These are phyloP conservation scores for Orthosia cruda DNA, from an alignment of 2,888 invertebrate genomes.

Conservation along the genomic window DNA sequence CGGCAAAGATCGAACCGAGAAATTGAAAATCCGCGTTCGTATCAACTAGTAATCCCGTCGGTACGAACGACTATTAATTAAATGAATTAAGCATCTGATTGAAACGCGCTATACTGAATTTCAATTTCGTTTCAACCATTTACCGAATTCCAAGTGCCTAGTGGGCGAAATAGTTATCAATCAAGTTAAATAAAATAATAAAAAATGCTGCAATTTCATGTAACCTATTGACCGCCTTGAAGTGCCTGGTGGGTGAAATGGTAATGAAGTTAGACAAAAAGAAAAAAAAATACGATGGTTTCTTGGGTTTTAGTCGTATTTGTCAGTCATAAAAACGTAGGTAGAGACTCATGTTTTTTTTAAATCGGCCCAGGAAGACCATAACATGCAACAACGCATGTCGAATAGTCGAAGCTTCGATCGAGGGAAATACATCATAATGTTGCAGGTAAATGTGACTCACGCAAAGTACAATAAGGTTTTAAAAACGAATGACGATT, in stretches of 20 bases:
- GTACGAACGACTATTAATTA: not conserved
- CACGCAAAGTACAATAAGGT: constrained; percentile 57
- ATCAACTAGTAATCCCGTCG: not conserved
- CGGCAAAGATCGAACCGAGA: not conserved
- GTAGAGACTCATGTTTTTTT: constrained; percentile 5
- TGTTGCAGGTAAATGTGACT: constrained; percentile 42
- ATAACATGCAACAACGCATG: constrained; percentile 21
- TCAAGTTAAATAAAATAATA: not conserved
- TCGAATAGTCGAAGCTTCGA: constrained; percentile 11
- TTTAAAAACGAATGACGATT: constrained; percentile 50
- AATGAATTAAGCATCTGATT: not conserved
- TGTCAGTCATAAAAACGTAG: constrained; percentile 11
- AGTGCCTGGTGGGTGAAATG: constrained; percentile 6
- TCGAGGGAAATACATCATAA: constrained; percentile 20
- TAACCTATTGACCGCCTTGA: not conserved
- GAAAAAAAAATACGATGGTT: not conserved
- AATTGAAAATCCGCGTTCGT: no score
- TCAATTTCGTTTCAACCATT: constrained; percentile 4
- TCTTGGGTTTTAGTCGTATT: not conserved
- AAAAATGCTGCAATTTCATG: not conserved
- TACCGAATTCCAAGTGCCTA: not conserved
- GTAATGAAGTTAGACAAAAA: not conserved
- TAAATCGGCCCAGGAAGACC: constrained; percentile 19
- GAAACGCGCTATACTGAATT: not conserved
- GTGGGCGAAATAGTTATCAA: not conserved